Evolutionary conservation across 2,113 vertebrate genomes (phyloP).

Genomic region (Serinus canaria): DNA sequence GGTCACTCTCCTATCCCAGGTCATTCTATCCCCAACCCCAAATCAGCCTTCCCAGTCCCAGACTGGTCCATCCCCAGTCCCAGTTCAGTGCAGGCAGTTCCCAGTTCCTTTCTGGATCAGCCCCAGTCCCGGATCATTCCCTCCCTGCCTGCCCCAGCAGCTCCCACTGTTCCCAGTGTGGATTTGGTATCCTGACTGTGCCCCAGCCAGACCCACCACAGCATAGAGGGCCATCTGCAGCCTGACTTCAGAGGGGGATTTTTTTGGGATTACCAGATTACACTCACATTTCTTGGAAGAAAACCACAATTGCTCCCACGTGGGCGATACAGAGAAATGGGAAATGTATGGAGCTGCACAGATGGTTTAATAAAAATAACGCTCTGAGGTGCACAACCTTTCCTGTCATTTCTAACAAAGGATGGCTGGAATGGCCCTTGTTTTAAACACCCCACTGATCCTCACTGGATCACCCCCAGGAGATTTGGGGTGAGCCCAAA

Average conservation of each 20-base stretch:
- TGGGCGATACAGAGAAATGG: not conserved
- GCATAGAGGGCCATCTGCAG: not conserved
- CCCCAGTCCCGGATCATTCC: not conserved
- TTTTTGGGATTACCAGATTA: slow-evolving; percentile 12
- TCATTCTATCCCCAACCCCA: not conserved
- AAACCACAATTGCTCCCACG: not conserved
- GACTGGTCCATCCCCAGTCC: not conserved
- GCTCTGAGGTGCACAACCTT: not conserved
- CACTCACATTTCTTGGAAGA: slow-evolving; percentile 29
- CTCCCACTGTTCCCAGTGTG: rapidly evolving
- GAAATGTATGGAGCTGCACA: not conserved
- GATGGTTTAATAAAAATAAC: not conserved
- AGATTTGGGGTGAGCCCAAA: not conserved
- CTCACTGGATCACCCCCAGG: not conserved
- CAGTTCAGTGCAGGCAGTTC: not conserved
- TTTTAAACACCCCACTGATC: not conserved
- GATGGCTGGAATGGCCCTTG: not conserved
- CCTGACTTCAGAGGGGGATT: not conserved
- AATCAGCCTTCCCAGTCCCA: not conserved
- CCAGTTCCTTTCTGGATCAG: not conserved
- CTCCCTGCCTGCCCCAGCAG: not conserved
- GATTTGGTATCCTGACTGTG: not conserved
- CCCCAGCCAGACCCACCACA: not conserved
- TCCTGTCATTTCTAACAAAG: not conserved
- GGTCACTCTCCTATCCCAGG: no score